phyloP scores from a whole-genome alignment of 37 sponge, comb jelly and placozoan species.

The Cliona cf. orientalis region DNA sequence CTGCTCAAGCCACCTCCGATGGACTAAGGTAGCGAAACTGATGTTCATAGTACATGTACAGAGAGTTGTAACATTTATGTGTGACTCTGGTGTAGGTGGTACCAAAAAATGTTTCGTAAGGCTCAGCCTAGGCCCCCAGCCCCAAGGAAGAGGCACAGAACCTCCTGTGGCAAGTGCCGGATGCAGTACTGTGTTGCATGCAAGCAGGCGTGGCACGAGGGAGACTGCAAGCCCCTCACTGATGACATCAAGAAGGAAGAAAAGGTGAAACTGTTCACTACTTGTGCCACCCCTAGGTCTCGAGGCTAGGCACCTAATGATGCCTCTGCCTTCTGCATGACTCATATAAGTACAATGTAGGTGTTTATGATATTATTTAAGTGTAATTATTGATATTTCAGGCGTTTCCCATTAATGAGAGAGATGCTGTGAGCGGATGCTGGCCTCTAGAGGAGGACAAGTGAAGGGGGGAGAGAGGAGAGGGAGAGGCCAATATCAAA shows the following conservation, averaged over 20 bases:
- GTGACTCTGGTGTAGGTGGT: constrained; percentile 40
- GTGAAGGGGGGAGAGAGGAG: too few species aligned
- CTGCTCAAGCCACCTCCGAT: neutral
- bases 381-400: neutral
- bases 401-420: constrained; percentile 30
- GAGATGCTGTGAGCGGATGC: constrained; percentile 16
- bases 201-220: constrained; percentile 61
- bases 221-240: constrained; percentile 23
- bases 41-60: neutral
- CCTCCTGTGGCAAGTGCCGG: constrained; percentile 11
- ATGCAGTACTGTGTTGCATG: constrained; percentile 46
- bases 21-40: too few species aligned
- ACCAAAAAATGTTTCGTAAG: neutral
- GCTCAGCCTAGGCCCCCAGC: neutral
- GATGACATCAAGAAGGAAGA: neutral
- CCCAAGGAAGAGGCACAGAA: neutral
- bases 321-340: constrained; percentile 7
- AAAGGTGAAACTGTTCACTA: too few species aligned
- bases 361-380: neutral
- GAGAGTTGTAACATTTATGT: neutral
- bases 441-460: too few species aligned
- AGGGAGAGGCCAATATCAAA: too few species aligned
- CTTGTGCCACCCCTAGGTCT: neutral
- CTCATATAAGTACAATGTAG: neutral
- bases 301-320: neutral